Conservation (phyloP, 2,797 vertebrate genomes). For the Tapera naevia region DNA sequence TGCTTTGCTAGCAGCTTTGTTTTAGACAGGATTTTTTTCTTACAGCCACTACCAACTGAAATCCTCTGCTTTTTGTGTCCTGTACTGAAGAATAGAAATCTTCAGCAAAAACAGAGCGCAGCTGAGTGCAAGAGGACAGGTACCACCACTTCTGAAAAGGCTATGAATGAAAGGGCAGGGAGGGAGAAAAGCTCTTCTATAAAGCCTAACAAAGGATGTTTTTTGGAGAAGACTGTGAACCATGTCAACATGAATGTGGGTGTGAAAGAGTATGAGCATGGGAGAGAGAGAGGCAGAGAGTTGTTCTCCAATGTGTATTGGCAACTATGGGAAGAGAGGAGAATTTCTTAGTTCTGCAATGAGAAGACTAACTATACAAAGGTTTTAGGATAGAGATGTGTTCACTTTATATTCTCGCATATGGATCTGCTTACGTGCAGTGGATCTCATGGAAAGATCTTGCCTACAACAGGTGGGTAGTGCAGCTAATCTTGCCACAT, state of each 20-base stretch:
- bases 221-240: not conserved
- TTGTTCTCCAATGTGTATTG: not conserved
- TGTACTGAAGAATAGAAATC: not conserved
- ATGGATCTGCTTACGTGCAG: not conserved
- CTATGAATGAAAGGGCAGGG: not conserved
- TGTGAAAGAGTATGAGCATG: not conserved
- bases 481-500: fast-evolving
- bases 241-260: fast-evolving
- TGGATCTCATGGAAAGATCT: not conserved
- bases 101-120: not conserved
- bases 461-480: fast-evolving
- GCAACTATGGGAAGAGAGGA: not conserved
- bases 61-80: not conserved
- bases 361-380: not conserved
- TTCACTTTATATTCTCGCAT: not conserved
- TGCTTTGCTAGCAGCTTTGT: not conserved
- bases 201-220: not conserved
- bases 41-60: not conserved
- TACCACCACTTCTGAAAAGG: not conserved
- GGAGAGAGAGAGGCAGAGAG: not conserved
- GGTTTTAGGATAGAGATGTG: not conserved
- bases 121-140: not conserved
- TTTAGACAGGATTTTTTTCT: not conserved
- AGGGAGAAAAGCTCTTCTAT: not conserved
- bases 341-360: not conserved